Conservation (phyloP, 2,797 vertebrate species). For the Babyrousa celebensis region DNA sequence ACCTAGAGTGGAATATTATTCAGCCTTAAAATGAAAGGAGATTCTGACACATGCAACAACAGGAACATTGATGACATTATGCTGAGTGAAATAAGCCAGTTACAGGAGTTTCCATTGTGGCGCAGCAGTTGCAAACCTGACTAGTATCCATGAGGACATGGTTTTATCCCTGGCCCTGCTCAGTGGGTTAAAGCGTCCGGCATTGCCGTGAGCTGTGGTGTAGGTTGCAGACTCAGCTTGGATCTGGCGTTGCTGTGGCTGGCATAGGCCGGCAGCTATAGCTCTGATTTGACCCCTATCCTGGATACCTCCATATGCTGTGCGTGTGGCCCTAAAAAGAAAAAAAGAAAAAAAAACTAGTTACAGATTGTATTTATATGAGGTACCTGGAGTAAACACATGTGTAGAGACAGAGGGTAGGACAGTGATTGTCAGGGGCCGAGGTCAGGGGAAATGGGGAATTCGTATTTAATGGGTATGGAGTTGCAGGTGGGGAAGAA, state of each 20-base stretch:
- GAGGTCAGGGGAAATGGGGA: not conserved
- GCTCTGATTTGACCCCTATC: too few species aligned
- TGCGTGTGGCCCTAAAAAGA: too few species aligned
- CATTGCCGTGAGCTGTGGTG: too few species aligned
- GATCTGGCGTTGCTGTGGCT: too few species aligned
- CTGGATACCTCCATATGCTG: too few species aligned
- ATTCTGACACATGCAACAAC: not conserved
- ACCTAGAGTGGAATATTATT: not conserved
- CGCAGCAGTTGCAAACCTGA: too few species aligned
- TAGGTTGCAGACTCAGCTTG: too few species aligned
- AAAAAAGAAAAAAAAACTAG: too few species aligned
- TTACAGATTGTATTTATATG: not conserved
- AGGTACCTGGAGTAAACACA: not conserved
- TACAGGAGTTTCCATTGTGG: not conserved
- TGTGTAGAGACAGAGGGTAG: not conserved
- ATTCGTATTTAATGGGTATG: not conserved
- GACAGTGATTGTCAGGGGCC: not conserved
- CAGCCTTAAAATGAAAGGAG: slow-evolving; percentile 32
- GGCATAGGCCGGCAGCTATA: too few species aligned
- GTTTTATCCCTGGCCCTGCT: too few species aligned
- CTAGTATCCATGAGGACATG: too few species aligned
- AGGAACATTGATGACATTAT: not conserved
- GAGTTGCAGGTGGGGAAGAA: not conserved
- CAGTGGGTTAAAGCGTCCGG: too few species aligned
- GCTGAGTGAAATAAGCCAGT: slow-evolving; percentile 43